Base-by-base conservation (phyloP, 2,113 vertebrate genomes). In the Columba livia region DNA sequence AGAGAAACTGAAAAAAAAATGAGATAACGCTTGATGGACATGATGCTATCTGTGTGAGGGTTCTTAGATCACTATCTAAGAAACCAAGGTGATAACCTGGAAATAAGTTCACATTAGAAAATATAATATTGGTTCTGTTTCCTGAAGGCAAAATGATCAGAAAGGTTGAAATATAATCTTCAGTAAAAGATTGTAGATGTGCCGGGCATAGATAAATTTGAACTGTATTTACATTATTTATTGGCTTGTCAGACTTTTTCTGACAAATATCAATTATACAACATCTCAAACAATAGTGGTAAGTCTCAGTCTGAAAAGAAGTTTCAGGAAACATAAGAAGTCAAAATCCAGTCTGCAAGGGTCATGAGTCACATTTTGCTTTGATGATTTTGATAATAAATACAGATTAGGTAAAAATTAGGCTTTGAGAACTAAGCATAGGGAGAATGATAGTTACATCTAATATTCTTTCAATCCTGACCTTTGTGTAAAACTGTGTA, bases 31-130 rank as follows among this genome's bases (percentile, higher is more conserved):
- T 93, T 96, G 94, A 95, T 88, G 74, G 94, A 89, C 71, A 73
- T 24, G 28, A 73, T 66, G 44, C 36, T 94, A 86, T 92, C 96
- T 32, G 78, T 85, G 90, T 51, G 82, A 92, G 44, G 77, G n/a
- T 85, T 80, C 23, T 90, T 53, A 85, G 71, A 94, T n/a, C 80
- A 42, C 3, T 29, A 21, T 58, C 64, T 84, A 75, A 92, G 69
- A 94, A 97, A 96, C 71, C n/a, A 97, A 97, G 90, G 36, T 94
- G 92, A 95, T 96, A 83, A 94, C 71, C 74, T 89, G 85, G 82
- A 97, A 97, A 95, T 93, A 93, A 93, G 29, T 89, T 95, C 71
- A 67, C 78, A 92, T 89, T 73, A 95, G 94, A 88, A 97, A 96
- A 94, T 94, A 85, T 62, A 94, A 91, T 44, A 54, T 40, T 75